A percentile compares a stretch with the other conserved stretches of the same genome.
Evolutionary conservation across 2,797 vertebrate genomes (phyloP).

Genomic region (Ptychobarbus kaznakovi): DNA sequence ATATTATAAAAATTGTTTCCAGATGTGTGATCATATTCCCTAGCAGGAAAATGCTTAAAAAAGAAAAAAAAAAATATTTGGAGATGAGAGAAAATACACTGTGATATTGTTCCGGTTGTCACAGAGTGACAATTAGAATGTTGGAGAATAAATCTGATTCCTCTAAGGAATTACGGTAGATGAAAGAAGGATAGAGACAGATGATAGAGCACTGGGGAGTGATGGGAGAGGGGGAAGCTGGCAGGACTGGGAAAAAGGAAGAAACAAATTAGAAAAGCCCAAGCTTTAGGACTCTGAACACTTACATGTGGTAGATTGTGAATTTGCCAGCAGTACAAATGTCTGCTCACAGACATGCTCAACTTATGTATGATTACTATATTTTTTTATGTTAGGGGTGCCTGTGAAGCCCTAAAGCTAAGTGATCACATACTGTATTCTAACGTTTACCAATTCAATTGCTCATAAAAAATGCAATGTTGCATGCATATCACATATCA

Average conservation of each 20-base stretch:
- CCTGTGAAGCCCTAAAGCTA: neutral
- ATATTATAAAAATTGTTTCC: constrained; percentile 63
- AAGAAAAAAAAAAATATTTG: neutral
- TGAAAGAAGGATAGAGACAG: constrained; percentile 14
- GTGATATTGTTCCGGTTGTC: constrained; percentile 11
- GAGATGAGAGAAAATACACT: constrained; percentile 14
- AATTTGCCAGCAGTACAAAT: neutral
- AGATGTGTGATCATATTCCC: constrained; percentile 56
- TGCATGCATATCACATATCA: neutral
- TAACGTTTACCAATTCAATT: neutral
- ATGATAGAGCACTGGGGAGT: constrained; percentile 2
- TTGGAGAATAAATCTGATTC: constrained; percentile 2
- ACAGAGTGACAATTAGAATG: neutral
- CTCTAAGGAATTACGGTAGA: constrained; percentile 11
- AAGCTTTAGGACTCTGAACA: constrained; percentile 1
- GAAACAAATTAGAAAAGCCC: constrained; percentile 39
- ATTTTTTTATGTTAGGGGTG: no score
- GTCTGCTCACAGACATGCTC: neutral
- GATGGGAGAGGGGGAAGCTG: neutral
- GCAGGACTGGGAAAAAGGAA: constrained; percentile 23
- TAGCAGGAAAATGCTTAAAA: neutral
- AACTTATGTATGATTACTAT: constrained; percentile 27
- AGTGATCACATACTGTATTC: neutral
- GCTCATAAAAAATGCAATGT: neutral
- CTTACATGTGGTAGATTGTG: constrained; percentile 1